Evolutionary conservation across 2,888 invertebrate genomes (phyloP), one percentile per base, ranked within the genome.

Genomic region (Callimorpha dominula): DNA sequence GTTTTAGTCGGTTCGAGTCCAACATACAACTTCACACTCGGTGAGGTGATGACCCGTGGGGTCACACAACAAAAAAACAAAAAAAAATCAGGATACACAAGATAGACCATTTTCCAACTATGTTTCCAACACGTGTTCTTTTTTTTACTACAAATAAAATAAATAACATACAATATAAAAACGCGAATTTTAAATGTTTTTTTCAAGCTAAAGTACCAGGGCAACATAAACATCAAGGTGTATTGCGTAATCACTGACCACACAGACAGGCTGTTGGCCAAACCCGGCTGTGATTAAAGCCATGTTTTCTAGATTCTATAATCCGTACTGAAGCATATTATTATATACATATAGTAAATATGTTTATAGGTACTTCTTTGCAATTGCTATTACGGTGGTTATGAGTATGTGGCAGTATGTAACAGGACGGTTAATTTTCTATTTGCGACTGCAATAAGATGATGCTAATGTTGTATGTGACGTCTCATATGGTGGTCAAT

Each of bases 161-260:
- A 31, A 31, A n/a, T n/a, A n/a, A 31, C 31, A 1, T 31, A 31
- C 31, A 31, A 31, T 31, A 31, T 31, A 31, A 31, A 31, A 31
- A 31, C 31, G 31, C 1, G 31, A 31, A 31, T 31, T 31, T 31
- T 31, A 6, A 3, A 46, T 46, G 43, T 46, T 50, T 50, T 50
- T 0, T 54, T 52, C 1, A 68, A 72, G 15, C 71, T 49, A 63
- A 71, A 77, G 83, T 85, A 85, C 86, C 66, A 84, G 81, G 85
- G 76, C 66, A 31, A 42, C 77, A 86, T 78, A 78, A 79, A 76
- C 63, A 42, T 74, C 73, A 65, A 72, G 73, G 75, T 50, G 65
- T 57, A 4, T 85, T 85, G 72, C 81, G 74, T 71, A 79, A 78
- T n/a, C 20, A 60, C 71, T 12, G 50, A 75, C 65, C 70, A 62